A percentile compares a stretch with the other conserved stretches of the same genome.
These are phyloP conservation scores for Melanostigma gelatinosum DNA, from an alignment of 2,113 vertebrate genomes.

Conservation along the genomic window DNA sequence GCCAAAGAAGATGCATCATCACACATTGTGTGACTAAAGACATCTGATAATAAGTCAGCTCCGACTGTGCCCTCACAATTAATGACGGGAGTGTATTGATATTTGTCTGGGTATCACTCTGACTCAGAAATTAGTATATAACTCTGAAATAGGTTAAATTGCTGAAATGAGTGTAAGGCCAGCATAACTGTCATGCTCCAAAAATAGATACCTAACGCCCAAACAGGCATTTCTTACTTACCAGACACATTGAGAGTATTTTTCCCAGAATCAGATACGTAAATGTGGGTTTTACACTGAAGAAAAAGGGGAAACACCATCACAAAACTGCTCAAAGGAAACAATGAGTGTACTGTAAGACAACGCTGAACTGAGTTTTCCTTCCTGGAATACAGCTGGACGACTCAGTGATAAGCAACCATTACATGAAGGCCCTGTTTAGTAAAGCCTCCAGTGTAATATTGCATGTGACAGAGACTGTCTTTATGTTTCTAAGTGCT, in stretches of 20 bases:
- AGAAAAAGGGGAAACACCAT: constrained; percentile 22
- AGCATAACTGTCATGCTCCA: not conserved
- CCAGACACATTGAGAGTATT: constrained; percentile 25
- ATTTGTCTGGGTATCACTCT: not conserved
- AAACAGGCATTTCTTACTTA: constrained; percentile 6
- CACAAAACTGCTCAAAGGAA: constrained; percentile 38
- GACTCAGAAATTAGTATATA: not conserved
- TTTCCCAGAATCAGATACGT: constrained; percentile 48
- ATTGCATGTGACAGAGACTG: constrained; percentile 65
- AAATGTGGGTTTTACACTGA: not conserved
- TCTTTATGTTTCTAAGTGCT: constrained; percentile 54
- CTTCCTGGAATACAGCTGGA: constrained; percentile 34
- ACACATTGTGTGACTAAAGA: constrained; percentile 29
- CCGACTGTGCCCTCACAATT: not conserved
- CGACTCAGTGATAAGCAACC: constrained; percentile 44
- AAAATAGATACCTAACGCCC: constrained; percentile 11
- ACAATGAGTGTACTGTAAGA: constrained; percentile 5
- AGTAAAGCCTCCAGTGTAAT: constrained; percentile 45
- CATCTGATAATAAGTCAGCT: constrained; percentile 39
- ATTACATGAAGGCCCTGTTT: constrained; percentile 40
- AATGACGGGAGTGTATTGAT: not conserved
- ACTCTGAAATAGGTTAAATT: constrained; percentile 5
- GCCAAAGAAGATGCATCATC: constrained; percentile 24
- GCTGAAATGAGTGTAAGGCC: not conserved
- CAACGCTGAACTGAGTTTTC: constrained; percentile 15